Conservation (phyloP, 2,888 invertebrate species). For the Tolmerus cingulatus region DNA sequence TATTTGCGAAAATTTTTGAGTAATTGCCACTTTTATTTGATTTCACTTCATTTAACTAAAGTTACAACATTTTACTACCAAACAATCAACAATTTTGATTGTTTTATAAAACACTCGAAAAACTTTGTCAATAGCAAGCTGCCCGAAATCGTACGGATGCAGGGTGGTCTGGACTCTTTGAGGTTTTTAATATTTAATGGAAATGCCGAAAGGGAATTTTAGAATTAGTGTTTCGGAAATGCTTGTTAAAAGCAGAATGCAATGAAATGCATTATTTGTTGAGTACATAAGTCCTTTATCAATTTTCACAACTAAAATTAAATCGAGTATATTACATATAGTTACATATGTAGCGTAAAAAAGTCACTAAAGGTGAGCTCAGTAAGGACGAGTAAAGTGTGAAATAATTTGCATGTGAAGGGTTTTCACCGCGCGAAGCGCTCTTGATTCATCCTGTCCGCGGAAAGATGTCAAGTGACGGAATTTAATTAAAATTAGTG, state of each 20-base stretch:
- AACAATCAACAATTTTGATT: neutral
- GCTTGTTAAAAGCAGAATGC: neutral
- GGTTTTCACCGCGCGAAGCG: neutral
- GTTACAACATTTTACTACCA: neutral
- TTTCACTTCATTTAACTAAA: neutral
- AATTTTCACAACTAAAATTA: neutral
- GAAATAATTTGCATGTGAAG: neutral
- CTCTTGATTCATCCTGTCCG: neutral
- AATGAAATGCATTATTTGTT: neutral
- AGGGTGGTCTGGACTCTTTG: neutral
- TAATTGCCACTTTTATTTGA: neutral
- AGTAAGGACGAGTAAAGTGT: neutral
- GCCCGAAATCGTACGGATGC: neutral
- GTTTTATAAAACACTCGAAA: neutral
- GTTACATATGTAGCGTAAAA: neutral
- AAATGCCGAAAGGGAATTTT: neutral
- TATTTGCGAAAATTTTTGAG: neutral
- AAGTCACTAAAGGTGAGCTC: neutral
- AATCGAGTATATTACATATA: too few species aligned
- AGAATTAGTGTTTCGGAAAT: neutral
- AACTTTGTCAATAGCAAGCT: neutral
- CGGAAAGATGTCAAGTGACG: neutral
- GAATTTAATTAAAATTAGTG: neutral
- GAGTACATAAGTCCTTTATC: neutral
- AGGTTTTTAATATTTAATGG: neutral